A percentile compares a stretch with the other conserved stretches of the same genome.
These are phyloP conservation scores for Perodicticus potto DNA, from an alignment of 2,797 vertebrate genomes.

Conservation along the genomic window DNA sequence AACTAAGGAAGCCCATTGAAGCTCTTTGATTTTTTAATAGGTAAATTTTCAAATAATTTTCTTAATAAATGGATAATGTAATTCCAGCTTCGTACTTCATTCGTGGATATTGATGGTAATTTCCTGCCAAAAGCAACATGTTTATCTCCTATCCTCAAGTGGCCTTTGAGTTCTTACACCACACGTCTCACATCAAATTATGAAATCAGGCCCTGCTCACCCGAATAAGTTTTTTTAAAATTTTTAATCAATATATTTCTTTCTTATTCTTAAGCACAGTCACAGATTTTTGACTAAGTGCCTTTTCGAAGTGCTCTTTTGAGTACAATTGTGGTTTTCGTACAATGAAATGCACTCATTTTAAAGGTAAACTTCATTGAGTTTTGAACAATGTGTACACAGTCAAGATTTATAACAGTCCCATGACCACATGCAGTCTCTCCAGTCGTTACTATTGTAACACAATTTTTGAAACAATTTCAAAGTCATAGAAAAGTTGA, in stretches of 20 bases:
- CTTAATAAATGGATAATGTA: neutral
- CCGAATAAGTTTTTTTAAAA: neutral
- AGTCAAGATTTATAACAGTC: neutral
- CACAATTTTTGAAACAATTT: conserved; percentile 2
- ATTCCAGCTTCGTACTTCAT: neutral
- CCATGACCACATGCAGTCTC: neutral
- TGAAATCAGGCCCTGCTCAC: neutral
- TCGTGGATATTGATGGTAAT: neutral
- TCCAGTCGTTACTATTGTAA: neutral
- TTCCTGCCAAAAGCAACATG: neutral
- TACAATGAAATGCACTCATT: neutral
- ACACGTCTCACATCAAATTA: neutral
- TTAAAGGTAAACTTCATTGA: neutral
- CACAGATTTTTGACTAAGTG: neutral
- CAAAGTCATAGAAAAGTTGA: neutral
- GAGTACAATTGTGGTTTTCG: neutral
- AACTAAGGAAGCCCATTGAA: neutral
- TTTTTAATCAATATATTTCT: neutral
- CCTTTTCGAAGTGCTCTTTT: neutral
- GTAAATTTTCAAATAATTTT: neutral
- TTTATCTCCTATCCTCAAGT: neutral
- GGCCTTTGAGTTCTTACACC: neutral
- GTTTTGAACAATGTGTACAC: neutral
- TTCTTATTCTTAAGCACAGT: neutral
- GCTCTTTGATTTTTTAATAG: neutral